phyloP scores from a whole-genome alignment of 2,113 vertebrate genomes.

The Hydrochoerus hydrochaeris region DNA sequence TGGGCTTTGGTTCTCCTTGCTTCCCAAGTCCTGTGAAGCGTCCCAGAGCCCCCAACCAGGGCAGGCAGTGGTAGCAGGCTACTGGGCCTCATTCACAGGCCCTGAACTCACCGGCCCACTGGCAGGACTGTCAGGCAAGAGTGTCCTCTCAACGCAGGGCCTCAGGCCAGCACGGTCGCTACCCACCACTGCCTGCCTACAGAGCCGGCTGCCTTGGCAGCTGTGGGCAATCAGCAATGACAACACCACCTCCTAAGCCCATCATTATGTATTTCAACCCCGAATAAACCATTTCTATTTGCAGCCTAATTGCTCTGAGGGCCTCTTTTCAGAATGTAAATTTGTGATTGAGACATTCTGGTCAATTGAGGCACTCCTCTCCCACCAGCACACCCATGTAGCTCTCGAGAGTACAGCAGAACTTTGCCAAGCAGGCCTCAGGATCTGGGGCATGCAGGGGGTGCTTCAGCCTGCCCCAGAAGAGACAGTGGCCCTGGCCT shows the following conservation, averaged over 20 bases:
- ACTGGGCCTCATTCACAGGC: not conserved
- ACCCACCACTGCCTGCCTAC: not conserved
- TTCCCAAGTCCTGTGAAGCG: not conserved
- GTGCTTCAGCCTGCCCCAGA: no score
- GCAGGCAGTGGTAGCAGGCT: not conserved
- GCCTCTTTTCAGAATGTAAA: constrained; percentile 45
- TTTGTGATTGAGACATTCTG: not conserved
- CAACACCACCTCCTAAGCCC: not conserved
- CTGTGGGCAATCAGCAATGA: not conserved
- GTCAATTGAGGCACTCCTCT: not conserved
- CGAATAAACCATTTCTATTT: constrained; percentile 10
- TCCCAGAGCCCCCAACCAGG: not conserved
- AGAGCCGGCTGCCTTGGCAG: not conserved
- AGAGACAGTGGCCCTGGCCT: not conserved
- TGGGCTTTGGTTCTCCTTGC: not conserved
- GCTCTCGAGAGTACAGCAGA: not conserved
- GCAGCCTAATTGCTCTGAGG: constrained; percentile 26
- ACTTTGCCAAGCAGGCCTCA: not conserved
- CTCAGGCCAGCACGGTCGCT: not conserved
- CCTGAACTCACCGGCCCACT: not conserved
- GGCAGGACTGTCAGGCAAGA: not conserved
- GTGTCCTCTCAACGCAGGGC: not conserved
- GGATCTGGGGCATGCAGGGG: not conserved
- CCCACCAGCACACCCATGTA: not conserved
- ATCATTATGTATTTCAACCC: not conserved